Conservation (phyloP, 1,140 invertebrate genomes). For the Pseudomyrmex dendroicus region DNA sequence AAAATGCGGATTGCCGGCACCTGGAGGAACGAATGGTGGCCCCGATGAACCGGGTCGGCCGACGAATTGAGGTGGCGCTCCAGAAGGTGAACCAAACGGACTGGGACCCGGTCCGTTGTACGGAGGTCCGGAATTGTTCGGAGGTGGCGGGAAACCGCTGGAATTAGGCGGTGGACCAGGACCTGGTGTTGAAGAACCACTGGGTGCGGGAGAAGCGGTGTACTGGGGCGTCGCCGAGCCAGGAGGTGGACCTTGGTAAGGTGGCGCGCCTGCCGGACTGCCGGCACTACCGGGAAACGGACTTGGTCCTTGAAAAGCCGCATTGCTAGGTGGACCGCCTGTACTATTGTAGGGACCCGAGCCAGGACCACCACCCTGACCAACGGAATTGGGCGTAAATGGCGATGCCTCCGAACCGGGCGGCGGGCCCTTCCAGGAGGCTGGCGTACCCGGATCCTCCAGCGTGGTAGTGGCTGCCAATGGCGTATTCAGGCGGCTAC, state of each 20-base stretch:
- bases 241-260: slow-evolving; percentile 89
- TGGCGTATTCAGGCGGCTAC: slow-evolving; percentile 88
- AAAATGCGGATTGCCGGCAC: slow-evolving; percentile 88
- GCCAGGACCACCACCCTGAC: slow-evolving; percentile 81
- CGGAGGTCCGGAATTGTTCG: slow-evolving; percentile 87
- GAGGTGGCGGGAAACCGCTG: slow-evolving; percentile 88
- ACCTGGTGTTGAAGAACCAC: slow-evolving; percentile 90
- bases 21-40: slow-evolving; percentile 88
- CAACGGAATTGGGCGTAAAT: slow-evolving; percentile 86
- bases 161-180: slow-evolving; percentile 87
- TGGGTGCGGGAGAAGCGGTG: slow-evolving; percentile 90
- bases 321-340: slow-evolving; percentile 86
- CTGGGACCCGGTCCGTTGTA: slow-evolving; percentile 88
- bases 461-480: slow-evolving; percentile 89
- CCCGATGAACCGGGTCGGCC: slow-evolving; percentile 89
- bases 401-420: slow-evolving; percentile 88
- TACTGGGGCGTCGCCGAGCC: slow-evolving; percentile 91
- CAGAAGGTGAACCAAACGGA: slow-evolving; percentile 89
- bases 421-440: slow-evolving; percentile 89
- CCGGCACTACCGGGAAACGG: slow-evolving; percentile 88
- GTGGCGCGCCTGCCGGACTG: slow-evolving; percentile 87
- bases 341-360: slow-evolving; percentile 84
- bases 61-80: slow-evolving; percentile 87
- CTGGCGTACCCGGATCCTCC: slow-evolving; percentile 88
- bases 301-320: slow-evolving; percentile 86